Evolutionary conservation across 1,140 invertebrate species (phyloP), one percentile per base, ranked within the genome.

Genomic region (Pseudomyrmex dendroicus): DNA sequence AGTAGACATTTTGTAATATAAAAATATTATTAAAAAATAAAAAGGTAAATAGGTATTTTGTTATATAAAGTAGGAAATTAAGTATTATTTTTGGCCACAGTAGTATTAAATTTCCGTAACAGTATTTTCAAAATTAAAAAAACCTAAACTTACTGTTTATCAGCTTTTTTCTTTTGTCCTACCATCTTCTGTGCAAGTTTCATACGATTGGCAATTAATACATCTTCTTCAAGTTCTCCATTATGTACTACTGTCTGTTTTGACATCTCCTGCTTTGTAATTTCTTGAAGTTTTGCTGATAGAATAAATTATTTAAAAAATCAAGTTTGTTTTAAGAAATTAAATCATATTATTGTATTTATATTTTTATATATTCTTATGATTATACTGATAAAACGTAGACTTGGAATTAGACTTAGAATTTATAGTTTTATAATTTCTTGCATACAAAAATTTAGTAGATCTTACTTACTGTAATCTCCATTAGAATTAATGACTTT

Each of bases 111-210:
- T 50, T 50, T 50, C 48, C 0, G 8, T 50, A 20, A 8, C 7
- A 3, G 13, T 4, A 54, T n/a, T 82, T 50, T n/a, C 17, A 52
- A 44, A n/a, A 82, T 48, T 10, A 68, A 73, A 35, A 20, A n/a
- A 73, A 63, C 9, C 25, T 25, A 25, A 48, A 91, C 93, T 93
- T 93, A 95, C 94, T 95, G 94, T 87, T 95, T 95, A 83, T 96
- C 95, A 17, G 94, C 91, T 84, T 89, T 95, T 50, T 95, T 94
- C 17, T 95, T 95, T 74, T 96, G 96, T 15, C 95, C 94, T n/a
- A 95, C 94, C 70, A 97, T 94, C 91, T 97, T 97, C 86, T 96
- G 96, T 8, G 95, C 96, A 76, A 97, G 93, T 92, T 97, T 97
- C 15, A 96, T 94, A 82, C 97, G 94, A 92, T 97, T 97, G 59